phyloP scores from a whole-genome alignment of 2,888 invertebrate species.

The Leptogaster cylindrica region DNA sequence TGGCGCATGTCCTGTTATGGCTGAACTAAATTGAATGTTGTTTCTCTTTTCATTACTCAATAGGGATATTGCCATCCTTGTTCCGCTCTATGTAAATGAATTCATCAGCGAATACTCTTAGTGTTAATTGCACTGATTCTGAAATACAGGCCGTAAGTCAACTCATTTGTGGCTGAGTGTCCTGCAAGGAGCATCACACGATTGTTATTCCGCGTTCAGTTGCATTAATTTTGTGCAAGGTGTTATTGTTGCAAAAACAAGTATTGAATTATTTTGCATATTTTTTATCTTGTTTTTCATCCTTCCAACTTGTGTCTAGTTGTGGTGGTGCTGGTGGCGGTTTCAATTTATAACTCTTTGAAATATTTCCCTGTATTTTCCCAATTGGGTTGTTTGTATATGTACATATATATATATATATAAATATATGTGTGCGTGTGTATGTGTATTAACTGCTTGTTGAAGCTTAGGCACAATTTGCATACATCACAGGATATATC shows the following conservation, averaged over 20 bases:
- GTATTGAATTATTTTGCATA: conserved; percentile 34
- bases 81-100: conserved; percentile 44
- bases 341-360: conserved; percentile 43
- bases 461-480: conserved; percentile 46
- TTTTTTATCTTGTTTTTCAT: conserved; percentile 6
- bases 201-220: conserved; percentile 10
- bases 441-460: conserved; percentile 28
- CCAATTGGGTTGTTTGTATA: conserved; percentile 29
- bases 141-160: conserved; percentile 45
- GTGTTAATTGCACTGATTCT: conserved; percentile 47
- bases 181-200: conserved; percentile 30
- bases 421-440: too few relatives aligned
- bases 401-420: background rate
- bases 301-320: background rate
- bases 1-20: conserved; percentile 42
- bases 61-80: background rate
- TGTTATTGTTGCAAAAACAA: conserved; percentile 9
- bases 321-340: conserved; percentile 37
- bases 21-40: conserved; percentile 33
- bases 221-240: conserved; percentile 1
- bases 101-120: conserved; percentile 46
- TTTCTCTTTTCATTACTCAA: background rate
- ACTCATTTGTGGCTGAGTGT: conserved; percentile 44
- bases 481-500: conserved; percentile 47
- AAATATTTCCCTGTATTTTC: conserved; percentile 37